These are phyloP conservation scores for Icerya purchasi DNA, from an alignment of 2,888 invertebrate species.

Conservation along the genomic window DNA sequence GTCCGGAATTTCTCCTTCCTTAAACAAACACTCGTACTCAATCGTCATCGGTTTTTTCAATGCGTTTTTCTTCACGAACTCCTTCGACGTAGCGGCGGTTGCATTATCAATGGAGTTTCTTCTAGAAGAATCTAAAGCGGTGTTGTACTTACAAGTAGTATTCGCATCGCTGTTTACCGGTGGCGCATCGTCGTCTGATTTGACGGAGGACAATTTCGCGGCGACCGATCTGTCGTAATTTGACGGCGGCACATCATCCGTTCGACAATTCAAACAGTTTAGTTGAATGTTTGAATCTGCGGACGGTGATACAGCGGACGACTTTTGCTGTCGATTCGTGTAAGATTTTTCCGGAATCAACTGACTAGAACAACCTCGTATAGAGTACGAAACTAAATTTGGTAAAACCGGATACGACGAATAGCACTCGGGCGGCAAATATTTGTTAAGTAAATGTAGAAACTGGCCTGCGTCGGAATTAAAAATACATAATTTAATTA, in stretches of 20 bases:
- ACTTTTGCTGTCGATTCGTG: neutral
- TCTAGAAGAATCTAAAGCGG: neutral
- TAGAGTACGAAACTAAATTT: constrained; percentile 47
- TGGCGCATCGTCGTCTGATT: neutral
- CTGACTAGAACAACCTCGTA: constrained; percentile 19
- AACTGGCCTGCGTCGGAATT: constrained; percentile 68
- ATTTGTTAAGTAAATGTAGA: constrained; percentile 60
- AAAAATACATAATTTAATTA: constrained; percentile 20
- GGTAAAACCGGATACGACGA: constrained; percentile 66
- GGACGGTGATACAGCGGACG: neutral
- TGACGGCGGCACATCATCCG: neutral
- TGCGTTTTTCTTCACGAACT: neutral
- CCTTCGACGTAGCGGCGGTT: neutral
- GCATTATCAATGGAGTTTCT: neutral
- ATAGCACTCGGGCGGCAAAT: constrained; percentile 70
- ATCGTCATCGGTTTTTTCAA: neutral
- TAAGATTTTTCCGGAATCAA: neutral
- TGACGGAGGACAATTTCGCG: too few relatives aligned
- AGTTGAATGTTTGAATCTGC: neutral
- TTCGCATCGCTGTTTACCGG: neutral
- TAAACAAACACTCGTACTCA: neutral
- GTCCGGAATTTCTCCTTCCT: neutral
- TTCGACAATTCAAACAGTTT: neutral
- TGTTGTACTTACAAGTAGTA: neutral
- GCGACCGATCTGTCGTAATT: neutral